Evolutionary conservation across 2,113 vertebrate genomes (phyloP), one percentile per base, ranked within the genome.

Genomic region (Amblyornis subalaris): DNA sequence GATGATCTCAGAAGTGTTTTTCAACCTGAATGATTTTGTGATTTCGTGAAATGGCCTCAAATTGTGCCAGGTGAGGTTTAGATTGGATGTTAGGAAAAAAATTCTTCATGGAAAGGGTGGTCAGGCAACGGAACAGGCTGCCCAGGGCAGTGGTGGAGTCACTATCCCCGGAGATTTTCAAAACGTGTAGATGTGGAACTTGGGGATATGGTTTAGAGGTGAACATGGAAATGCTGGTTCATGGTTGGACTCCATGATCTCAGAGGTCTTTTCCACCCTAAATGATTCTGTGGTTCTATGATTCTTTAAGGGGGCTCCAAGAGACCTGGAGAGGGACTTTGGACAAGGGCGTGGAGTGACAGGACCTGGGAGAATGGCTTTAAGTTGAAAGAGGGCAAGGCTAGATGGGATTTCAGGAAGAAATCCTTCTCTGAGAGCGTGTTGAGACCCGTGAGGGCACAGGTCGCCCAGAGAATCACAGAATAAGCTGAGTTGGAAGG

Each of bases 181-280:
- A 73, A 58, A 24, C 8, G 8, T 10, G 18, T 11, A 28, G 2
- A 23, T 28, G 26, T 21, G 36, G 33, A 65, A 45, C 19, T 28
- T 20, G 51, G 8, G 19, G 44, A 51, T 28, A 36, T 10, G 44
- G 2, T 24, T 73, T 36, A 65, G 33, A 33, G 3, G 1, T 23
- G 44, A 73, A 24, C 22, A 36, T 6, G 9, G 9, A 22, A 26
- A 6, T 25, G 35, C 35, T 29, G 60, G 8, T 35, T 35, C 64
- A 50, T 25, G 70, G 47, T 0, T n/a, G 55, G 47, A 54, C 38
- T 66, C 0, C 0, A 3, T 40, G 45, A 47, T 50, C 6, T 9
- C 12, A n/a, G 38, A 67, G 13, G 29, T 74, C 24, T 53, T 25
- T 40, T 38, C 45, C 45, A 60, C 18, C 9, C 36, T 45, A 11